Evolutionary conservation across 2,113 vertebrate genomes (phyloP).

Genomic region (Clarias batrachus): DNA sequence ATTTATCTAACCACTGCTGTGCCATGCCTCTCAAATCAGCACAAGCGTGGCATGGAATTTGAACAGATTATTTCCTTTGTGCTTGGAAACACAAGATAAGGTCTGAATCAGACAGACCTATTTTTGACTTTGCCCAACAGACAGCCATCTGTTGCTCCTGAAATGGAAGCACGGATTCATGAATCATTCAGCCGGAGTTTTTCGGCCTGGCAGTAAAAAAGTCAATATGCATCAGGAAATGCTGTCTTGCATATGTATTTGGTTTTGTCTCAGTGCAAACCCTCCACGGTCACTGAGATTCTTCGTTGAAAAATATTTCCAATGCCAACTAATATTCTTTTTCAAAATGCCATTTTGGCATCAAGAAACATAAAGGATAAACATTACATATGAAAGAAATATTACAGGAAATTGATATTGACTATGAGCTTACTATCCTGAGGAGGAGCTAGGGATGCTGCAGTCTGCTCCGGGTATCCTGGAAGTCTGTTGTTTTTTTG

Average conservation of each 20-base stretch:
- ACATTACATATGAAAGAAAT: background rate
- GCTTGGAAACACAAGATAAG: slow-evolving; percentile 34
- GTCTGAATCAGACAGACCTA: slow-evolving; percentile 43
- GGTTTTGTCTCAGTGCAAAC: background rate
- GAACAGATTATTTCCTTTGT: slow-evolving; percentile 24
- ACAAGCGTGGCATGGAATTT: background rate
- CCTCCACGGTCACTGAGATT: background rate
- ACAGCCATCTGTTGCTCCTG: slow-evolving; percentile 51
- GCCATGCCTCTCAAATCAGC: slow-evolving; percentile 8
- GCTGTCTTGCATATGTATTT: slow-evolving; percentile 33
- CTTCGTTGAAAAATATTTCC: background rate
- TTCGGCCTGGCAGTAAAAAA: slow-evolving; percentile 25
- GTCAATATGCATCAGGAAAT: slow-evolving; percentile 22
- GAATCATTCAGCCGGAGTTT: slow-evolving; percentile 50
- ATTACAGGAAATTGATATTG: background rate
- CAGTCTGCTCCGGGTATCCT: slow-evolving; percentile 13
- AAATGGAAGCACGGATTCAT: slow-evolving; percentile 34
- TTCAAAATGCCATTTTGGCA: background rate
- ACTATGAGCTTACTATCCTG: slow-evolving; percentile 43
- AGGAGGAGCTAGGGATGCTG: slow-evolving; percentile 6
- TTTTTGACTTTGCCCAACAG: slow-evolving; percentile 43
- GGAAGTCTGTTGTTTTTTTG: slow-evolving; percentile 56
- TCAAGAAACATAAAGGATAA: background rate
- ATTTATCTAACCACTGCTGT: slow-evolving; percentile 5
- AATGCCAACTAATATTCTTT: background rate